These are phyloP conservation scores for Archips crataeganus DNA, from an alignment of 2,888 invertebrate genomes.

Conservation along the genomic window DNA sequence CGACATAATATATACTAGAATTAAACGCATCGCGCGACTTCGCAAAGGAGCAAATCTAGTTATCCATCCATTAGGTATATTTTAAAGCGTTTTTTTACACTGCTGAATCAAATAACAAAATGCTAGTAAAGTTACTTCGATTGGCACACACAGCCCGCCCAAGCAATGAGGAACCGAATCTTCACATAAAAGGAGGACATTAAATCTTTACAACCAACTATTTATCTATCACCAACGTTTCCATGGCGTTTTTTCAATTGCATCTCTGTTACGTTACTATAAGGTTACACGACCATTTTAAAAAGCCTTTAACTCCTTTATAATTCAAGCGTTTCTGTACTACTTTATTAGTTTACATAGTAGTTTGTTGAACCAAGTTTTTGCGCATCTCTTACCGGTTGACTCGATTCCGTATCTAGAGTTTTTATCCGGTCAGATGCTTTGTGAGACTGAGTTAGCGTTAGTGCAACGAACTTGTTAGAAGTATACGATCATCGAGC, in stretches of 20 bases:
- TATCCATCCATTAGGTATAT: no score
- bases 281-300: background rate
- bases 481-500: conserved; percentile 9
- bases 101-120: no score
- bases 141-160: conserved; percentile 44
- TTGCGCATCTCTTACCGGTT: conserved; percentile 68
- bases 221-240: conserved; percentile 46
- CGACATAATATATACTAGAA: no score
- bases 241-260: conserved; percentile 47
- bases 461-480: conserved; percentile 58
- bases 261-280: conserved; percentile 54
- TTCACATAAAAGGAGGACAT: conserved; percentile 31
- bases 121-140: background rate
- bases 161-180: conserved; percentile 14
- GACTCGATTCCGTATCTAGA: conserved; percentile 48
- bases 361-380: conserved; percentile 75
- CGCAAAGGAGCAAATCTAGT: no score
- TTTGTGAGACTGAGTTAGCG: conserved; percentile 54
- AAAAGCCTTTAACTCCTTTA: conserved; percentile 19
- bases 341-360: conserved; percentile 43
- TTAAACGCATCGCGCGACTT: no score
- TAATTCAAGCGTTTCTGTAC: background rate
- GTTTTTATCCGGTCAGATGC: conserved; percentile 58
- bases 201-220: conserved; percentile 46
- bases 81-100: no score